Evolutionary conservation across 2,888 invertebrate genomes (phyloP), one percentile per base, ranked within the genome.

Genomic region (Drosophila tanythrix): DNA sequence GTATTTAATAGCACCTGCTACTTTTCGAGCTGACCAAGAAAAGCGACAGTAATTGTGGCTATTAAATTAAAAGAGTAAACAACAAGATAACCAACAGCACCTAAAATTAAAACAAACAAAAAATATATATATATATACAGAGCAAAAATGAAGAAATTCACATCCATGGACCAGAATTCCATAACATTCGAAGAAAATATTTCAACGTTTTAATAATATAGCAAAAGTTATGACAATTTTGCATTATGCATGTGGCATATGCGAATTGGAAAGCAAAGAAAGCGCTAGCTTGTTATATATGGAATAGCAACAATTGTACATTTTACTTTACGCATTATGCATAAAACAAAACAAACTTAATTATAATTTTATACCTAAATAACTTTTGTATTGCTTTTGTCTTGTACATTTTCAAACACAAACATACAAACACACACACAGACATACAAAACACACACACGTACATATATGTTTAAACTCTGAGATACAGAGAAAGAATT

Each of bases 251-350:
- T 74, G 81, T 62, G 81, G 72, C 79, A 85, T 82, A 81, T 81
- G 84, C 63, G 69, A 79, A 62, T 70, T 73, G 48, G 50, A 63
- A 56, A 76, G 73, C 61, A 75, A 64, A 70, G 56, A 79, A 74
- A 73, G 81, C 85, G 83, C 79, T 88, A 88, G 88, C 88, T 88
- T 85, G 84, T 88, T 85, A 84, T 81, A 85, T 85, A 84, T 79
- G 82, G 73, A 81, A 86, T 85, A 85, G 85, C 82, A 82, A 86
- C 88, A 85, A 83, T 85, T 85, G 85, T 85, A 85, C 80, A 85
- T 88, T 88, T 82, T 88, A 84, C 73, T 81, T 84, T 87, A 84
- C 64, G 73, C 70, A 69, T 69, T 64, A 64, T 80, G 71, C 71
- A 80, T 63, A 56, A 62, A 72, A 59, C 56, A 61, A 70, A 70